Conservation (phyloP, 2,888 invertebrate species). For the Volucella inanis region DNA sequence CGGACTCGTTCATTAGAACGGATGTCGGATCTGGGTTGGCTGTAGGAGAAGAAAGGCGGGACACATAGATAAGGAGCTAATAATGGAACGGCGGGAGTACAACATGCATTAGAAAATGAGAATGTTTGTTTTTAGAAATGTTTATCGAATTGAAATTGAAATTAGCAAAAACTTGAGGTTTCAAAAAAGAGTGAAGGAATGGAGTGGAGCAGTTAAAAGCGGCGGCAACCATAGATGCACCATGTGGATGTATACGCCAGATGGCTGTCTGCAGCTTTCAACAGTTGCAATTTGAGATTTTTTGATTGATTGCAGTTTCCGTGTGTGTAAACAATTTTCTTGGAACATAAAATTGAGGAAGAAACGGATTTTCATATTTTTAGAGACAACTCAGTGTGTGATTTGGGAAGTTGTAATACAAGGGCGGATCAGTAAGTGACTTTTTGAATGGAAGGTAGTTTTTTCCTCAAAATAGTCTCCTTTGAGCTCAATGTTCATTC, state of each 20-base stretch:
- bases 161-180: slow-evolving; percentile 23
- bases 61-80: slow-evolving; percentile 3
- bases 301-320: not conserved
- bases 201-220: no score
- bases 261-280: not conserved
- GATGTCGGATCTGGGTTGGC: slow-evolving; percentile 42
- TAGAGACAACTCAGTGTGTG: no score
- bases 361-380: no score
- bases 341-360: no score
- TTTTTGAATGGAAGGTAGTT: no score
- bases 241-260: no score
- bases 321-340: not conserved
- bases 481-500: no score
- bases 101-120: slow-evolving; percentile 41
- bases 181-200: not conserved
- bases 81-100: slow-evolving; percentile 28
- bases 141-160: slow-evolving; percentile 33
- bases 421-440: no score
- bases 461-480: no score
- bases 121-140: slow-evolving; percentile 37
- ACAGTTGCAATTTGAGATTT: not conserved
- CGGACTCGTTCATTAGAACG: slow-evolving; percentile 50
- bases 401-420: no score
- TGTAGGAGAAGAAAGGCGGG: not conserved
- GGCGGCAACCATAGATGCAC: no score